phyloP scores from a whole-genome alignment of 2,797 vertebrate genomes.

The Denticeps clupeoides region DNA sequence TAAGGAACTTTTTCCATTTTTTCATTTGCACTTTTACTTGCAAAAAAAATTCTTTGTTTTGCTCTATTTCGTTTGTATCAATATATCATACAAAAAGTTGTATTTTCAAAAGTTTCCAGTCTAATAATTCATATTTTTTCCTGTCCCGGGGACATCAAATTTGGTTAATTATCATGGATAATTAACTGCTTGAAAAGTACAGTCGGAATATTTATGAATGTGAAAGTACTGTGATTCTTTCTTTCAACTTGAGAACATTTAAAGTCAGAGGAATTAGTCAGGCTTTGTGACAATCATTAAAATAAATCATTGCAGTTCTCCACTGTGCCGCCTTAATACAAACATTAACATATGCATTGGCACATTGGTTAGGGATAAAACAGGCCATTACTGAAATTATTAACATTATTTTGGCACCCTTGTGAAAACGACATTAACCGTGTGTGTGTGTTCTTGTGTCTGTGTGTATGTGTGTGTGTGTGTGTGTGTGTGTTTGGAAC shows the following conservation, averaged over 20 bases:
- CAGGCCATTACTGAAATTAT: conserved; percentile 42
- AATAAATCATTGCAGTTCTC: conserved; percentile 22
- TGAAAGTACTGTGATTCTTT: conserved; percentile 23
- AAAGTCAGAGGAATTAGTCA: conserved; percentile 22
- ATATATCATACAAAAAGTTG: neutral
- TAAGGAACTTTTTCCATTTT: neutral
- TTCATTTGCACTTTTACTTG: neutral
- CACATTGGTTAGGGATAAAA: conserved; percentile 42
- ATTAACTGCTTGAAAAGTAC: conserved; percentile 13
- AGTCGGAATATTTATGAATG: conserved; percentile 13
- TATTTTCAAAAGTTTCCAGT: neutral
- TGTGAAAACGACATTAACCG: conserved; percentile 40
- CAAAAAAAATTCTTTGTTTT: no score
- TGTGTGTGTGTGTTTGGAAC: conserved; percentile 30
- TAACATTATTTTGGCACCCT: conserved; percentile 36
- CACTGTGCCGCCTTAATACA: conserved; percentile 23
- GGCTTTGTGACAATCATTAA: conserved; percentile 22
- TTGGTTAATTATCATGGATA: conserved; percentile 12
- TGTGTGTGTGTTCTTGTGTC: neutral
- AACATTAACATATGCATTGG: conserved; percentile 32
- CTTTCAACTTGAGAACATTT: conserved; percentile 15
- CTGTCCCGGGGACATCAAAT: conserved; percentile 6
- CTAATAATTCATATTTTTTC: neutral
- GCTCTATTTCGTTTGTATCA: neutral
- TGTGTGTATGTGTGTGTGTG: neutral